Evolutionary conservation across 2,888 invertebrate species (phyloP), one percentile per base, ranked within the genome.

Genomic region (Ornithoptera alexandrae): DNA sequence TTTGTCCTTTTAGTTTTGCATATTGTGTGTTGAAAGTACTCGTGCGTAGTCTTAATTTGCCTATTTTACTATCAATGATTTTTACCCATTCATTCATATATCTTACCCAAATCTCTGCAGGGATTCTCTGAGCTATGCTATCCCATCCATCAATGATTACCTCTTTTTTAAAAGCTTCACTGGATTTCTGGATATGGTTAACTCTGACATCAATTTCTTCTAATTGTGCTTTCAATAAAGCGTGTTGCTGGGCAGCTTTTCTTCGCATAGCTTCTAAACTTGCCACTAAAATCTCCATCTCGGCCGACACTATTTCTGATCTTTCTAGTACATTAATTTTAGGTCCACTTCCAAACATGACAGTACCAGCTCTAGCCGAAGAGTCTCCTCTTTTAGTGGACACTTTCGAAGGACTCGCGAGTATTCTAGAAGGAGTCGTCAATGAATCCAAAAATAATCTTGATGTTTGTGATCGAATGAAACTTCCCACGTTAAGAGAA

Each of bases 51-150:
- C 95, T 84, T 0, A 95, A 78, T 77, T 94, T 94, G 10, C 94
- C 94, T 1, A 94, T 93, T 69, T 93, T 88, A 5, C 89, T 89
- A 73, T 94, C 93, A 0, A 91, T 84, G 7, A 86, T 85, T 78
- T 93, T 94, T 18, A 94, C 79, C 94, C 94, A 94, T 72, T 95
- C 94, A 0, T 93, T 93, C 91, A 95, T 93, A 77, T 92, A 95
- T 74, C 94, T 89, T 53, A 88, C 87, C 90, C 88, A 90, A 62
- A 93, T 93, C 79, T 95, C 95, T 0, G 94, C 94, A 0, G 94
- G 94, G 68, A 95, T 94, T 72, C 94, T 87, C 72, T 94, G 94
- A 0, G 94, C 94, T 62, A 94, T 86, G 30, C 88, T 90, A 76
- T 95, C 94, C 79, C 93, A 88, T 0, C 93, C 94, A 1, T 90